A percentile compares a stretch with the other conserved stretches of the same genome.
Evolutionary conservation across 2,888 invertebrate genomes (phyloP).

Genomic region (Drosophila mimetica): DNA sequence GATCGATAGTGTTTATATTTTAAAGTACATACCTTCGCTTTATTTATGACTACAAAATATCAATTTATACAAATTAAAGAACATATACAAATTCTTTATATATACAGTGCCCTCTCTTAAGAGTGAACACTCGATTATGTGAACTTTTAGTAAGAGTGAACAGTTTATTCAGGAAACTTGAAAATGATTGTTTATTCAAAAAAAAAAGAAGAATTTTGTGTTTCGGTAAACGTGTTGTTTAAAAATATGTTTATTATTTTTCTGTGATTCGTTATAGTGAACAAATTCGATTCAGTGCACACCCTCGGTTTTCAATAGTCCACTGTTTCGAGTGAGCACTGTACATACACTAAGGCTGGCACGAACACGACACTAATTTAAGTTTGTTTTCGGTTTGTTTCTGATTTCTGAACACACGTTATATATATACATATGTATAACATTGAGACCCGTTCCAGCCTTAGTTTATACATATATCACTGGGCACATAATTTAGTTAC

Average conservation of each 20-base stretch:
- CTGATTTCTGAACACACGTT: conserved; percentile 64
- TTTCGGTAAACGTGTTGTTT: neutral
- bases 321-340: conserved; percentile 13
- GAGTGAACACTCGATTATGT: conserved; percentile 11
- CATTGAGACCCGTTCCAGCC: conserved; percentile 53
- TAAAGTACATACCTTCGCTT: conserved; percentile 51
- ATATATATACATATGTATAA: conserved; percentile 53
- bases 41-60: conserved; percentile 76
- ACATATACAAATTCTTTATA: conserved; percentile 71
- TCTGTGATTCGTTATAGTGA: conserved; percentile 19
- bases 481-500: conserved; percentile 53
- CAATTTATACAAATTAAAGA: conserved; percentile 77
- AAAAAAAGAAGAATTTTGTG: neutral
- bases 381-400: conserved; percentile 20
- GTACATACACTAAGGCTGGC: conserved; percentile 65
- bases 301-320: conserved; percentile 2
- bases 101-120: conserved; percentile 31
- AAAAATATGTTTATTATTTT: neutral
- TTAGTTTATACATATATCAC: conserved; percentile 56
- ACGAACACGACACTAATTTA: conserved; percentile 57
- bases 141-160: conserved; percentile 22
- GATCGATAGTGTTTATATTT: conserved; percentile 22
- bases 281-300: conserved; percentile 13
- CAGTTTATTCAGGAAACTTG: neutral
- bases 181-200: conserved; percentile 1